phyloP scores from a whole-genome alignment of 2,888 invertebrate species.

The Dorcus parallelipipedus region DNA sequence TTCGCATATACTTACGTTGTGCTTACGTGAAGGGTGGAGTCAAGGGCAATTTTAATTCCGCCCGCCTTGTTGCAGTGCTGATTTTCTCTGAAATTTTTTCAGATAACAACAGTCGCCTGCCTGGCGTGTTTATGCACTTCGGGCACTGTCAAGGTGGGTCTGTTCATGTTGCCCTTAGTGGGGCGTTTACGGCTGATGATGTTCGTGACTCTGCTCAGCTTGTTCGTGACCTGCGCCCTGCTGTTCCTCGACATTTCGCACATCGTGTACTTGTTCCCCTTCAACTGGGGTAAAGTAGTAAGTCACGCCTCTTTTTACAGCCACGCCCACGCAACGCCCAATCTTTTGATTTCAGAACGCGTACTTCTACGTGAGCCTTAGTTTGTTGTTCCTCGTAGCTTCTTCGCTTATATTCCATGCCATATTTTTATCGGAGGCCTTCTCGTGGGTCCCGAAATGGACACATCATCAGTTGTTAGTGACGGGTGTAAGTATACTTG shows the following conservation, averaged over 20 bases:
- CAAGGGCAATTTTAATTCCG: too few species aligned
- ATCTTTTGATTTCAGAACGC: constrained; percentile 57
- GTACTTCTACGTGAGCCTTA: constrained; percentile 69
- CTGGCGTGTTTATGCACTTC: constrained; percentile 72
- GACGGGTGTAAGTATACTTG: constrained; percentile 55
- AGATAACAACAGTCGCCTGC: constrained; percentile 71
- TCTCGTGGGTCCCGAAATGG: constrained; percentile 68
- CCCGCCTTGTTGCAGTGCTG: too few species aligned
- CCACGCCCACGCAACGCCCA: not conserved
- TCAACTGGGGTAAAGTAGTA: constrained; percentile 77
- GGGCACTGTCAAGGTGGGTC: constrained; percentile 71
- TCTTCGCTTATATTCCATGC: constrained; percentile 68
- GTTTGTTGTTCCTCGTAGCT: constrained; percentile 67
- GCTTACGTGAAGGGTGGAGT: too few species aligned
- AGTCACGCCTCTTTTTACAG: constrained; percentile 40
- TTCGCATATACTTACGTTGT: too few species aligned
- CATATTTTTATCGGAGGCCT: constrained; percentile 62
- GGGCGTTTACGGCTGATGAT: constrained; percentile 74
- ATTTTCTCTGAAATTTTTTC: constrained; percentile 23
- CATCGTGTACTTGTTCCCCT: constrained; percentile 72
- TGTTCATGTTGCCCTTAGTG: constrained; percentile 73
- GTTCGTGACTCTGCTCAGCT: constrained; percentile 72
- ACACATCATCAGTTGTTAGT: constrained; percentile 67
- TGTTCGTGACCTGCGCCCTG: constrained; percentile 70
- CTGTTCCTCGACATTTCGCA: constrained; percentile 78